phyloP scores from a whole-genome alignment of 2,113 vertebrate genomes.

The Aegithalos caudatus region DNA sequence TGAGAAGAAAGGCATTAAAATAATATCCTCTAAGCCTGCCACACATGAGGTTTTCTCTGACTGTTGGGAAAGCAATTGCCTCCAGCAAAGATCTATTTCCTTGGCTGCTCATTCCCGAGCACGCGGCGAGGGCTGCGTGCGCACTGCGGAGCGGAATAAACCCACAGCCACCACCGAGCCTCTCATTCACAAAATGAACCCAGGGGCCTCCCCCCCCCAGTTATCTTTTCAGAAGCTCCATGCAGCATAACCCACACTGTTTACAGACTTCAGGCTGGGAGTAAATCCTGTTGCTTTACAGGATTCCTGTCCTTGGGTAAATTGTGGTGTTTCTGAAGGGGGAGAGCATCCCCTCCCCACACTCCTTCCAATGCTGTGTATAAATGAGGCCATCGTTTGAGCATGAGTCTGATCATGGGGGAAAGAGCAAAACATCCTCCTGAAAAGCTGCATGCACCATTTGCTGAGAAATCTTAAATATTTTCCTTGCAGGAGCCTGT shows the following conservation, averaged over 20 bases:
- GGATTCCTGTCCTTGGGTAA: neutral
- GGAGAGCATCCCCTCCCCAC: neutral
- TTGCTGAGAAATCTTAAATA: constrained; percentile 25
- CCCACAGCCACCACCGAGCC: neutral
- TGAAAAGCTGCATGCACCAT: neutral
- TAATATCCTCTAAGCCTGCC: constrained; percentile 11
- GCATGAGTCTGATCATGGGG: neutral
- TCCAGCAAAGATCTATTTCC: constrained; percentile 63
- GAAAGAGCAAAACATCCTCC: constrained; percentile 9
- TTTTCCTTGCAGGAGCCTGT: constrained; percentile 33
- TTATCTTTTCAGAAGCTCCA: neutral
- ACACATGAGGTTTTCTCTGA: constrained; percentile 2
- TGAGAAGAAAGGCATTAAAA: neutral
- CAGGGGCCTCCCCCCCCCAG: neutral
- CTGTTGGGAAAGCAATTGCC: constrained; percentile 56
- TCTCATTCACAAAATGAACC: constrained; percentile 58
- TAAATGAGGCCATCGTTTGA: neutral
- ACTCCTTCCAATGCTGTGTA: neutral
- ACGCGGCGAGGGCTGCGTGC: neutral
- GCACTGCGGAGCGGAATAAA: constrained; percentile 19
- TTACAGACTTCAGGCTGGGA: neutral
- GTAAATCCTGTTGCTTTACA: neutral
- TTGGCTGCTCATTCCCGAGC: neutral
- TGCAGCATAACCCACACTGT: constrained; percentile 6
- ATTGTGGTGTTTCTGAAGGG: neutral